Conservation (phyloP, 1,140 invertebrate species). For the Atopsyche davidsoni region DNA sequence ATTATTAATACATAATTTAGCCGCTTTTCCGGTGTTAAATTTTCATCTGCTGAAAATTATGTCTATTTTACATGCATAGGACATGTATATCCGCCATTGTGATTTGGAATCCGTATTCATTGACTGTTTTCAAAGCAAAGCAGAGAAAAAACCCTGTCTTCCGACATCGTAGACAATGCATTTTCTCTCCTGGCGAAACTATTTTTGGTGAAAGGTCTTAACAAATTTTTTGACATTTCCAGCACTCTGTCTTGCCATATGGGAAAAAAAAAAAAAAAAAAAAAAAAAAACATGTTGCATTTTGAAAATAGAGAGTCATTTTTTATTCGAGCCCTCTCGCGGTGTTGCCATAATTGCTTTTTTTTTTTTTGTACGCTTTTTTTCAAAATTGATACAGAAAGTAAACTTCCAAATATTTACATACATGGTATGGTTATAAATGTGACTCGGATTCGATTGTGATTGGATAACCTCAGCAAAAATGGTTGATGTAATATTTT, state of each 20-base stretch:
- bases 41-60: too few species aligned
- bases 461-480: slow-evolving; percentile 44
- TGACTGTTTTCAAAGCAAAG: too few species aligned
- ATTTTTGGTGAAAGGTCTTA: slow-evolving; percentile 12
- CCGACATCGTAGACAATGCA: too few species aligned
- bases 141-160: too few species aligned
- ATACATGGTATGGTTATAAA: slow-evolving; percentile 1
- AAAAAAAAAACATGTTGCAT: too few species aligned
- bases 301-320: not conserved
- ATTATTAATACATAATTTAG: too few species aligned
- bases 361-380: not conserved
- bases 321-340: not conserved
- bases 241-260: slow-evolving; percentile 17
- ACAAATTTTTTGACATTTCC: slow-evolving; percentile 13
- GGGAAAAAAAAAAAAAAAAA: too few species aligned
- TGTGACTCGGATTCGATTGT: too few species aligned
- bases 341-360: slow-evolving; percentile 3
- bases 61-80: too few species aligned
- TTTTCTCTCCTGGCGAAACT: slow-evolving; percentile 3
- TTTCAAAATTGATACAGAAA: not conserved
- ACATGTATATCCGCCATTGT: too few species aligned
- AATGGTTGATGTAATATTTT: slow-evolving; percentile 21
- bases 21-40: too few species aligned
- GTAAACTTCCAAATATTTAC: not conserved
- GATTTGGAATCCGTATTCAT: too few species aligned